Conservation (phyloP, 2,113 vertebrate genomes). For the Myiagra hebetior region DNA sequence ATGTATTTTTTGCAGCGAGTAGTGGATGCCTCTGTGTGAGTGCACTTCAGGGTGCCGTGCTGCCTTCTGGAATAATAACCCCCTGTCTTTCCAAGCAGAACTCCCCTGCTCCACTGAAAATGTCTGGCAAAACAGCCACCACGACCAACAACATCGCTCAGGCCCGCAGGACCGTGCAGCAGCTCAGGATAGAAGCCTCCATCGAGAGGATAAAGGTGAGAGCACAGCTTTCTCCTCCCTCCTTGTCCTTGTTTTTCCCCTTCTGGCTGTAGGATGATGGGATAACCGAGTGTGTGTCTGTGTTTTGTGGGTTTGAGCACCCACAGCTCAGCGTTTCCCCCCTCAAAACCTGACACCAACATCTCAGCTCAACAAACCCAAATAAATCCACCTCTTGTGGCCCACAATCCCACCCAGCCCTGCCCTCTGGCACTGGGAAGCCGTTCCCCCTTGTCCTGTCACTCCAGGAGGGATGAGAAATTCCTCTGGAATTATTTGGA, state of each 20-base stretch:
- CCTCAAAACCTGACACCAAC: rapidly evolving
- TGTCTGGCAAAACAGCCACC: conserved; percentile 86
- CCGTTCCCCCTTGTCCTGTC: not conserved
- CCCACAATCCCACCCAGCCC: rapidly evolving
- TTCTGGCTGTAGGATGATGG: rapidly evolving
- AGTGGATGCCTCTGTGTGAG: rapidly evolving
- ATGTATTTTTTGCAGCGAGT: rapidly evolving
- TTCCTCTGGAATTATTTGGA: not conserved
- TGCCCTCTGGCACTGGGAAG: not conserved
- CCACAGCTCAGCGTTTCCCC: rapidly evolving
- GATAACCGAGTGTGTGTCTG: rapidly evolving
- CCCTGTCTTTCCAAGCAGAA: not conserved
- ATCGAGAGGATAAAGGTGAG: conserved; percentile 92
- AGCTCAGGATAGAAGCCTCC: conserved; percentile 85
- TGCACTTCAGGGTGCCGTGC: not conserved
- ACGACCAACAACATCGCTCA: conserved; percentile 86
- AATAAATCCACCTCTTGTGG: not conserved
- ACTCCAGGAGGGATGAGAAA: not conserved
- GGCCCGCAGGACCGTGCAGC: conserved; percentile 84
- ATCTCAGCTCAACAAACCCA: not conserved
- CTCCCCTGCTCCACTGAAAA: conserved; percentile 49
- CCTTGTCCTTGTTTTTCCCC: not conserved
- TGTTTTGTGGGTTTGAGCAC: not conserved
- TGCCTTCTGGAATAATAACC: not conserved
- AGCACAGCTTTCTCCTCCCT: too few species aligned